Conservation (phyloP, 92 coral and sea anemone genomes). For the Porites lobata region DNA sequence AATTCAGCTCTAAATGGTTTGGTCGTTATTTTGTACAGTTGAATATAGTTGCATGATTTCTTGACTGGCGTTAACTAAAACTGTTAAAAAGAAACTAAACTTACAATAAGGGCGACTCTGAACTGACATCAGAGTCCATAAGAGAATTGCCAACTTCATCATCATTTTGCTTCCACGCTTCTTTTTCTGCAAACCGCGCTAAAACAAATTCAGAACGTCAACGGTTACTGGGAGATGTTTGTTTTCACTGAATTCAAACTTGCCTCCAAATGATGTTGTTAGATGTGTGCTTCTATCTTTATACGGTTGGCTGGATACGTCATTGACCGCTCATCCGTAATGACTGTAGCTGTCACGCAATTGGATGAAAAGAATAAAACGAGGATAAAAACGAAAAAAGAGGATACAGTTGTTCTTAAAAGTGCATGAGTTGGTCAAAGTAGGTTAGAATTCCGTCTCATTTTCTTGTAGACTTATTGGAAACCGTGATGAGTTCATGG, state of each 20-base stretch:
- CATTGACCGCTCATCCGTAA: background rate
- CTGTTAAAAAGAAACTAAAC: background rate
- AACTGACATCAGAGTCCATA: background rate
- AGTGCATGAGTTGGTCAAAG: background rate
- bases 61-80: background rate
- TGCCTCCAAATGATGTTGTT: background rate
- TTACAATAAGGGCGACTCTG: slow-evolving; percentile 32
- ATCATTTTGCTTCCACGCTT: slow-evolving; percentile 2
- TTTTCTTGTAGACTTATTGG: background rate
- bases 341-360: background rate
- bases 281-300: background rate
- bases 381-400: background rate
- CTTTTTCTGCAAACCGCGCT: too few relatives aligned
- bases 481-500: background rate
- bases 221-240: background rate
- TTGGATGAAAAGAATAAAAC: too few relatives aligned
- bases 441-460: background rate
- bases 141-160: background rate
- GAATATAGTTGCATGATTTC: too few relatives aligned
- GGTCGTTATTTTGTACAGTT: too few relatives aligned
- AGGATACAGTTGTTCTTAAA: background rate
- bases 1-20: too few relatives aligned
- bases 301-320: slow-evolving; percentile 8
- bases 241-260: background rate
- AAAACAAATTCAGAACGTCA: background rate